Percentiles rank a stretch among this genome's conserved stretches.
These are phyloP conservation scores for Drosophila ustulata DNA, from an alignment of 2,888 invertebrate species.

Conservation along the genomic window DNA sequence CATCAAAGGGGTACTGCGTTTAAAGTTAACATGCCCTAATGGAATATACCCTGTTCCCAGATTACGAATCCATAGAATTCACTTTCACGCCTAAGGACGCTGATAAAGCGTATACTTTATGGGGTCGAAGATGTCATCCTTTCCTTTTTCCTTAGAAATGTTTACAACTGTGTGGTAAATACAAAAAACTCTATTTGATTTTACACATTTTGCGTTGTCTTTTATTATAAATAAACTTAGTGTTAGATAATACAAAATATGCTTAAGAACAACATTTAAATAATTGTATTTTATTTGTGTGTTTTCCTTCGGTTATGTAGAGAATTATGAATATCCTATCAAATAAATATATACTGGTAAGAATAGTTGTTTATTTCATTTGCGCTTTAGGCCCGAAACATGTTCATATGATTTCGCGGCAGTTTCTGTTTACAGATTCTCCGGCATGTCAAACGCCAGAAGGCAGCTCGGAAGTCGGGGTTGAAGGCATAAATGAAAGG, in stretches of 20 bases:
- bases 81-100: neutral
- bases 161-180: neutral
- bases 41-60: neutral
- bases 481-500: slow-evolving; percentile 96
- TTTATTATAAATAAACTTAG: slow-evolving; percentile 25
- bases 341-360: slow-evolving; percentile 22
- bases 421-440: slow-evolving; percentile 82
- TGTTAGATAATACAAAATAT: slow-evolving; percentile 24
- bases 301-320: slow-evolving; percentile 12
- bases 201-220: slow-evolving; percentile 19
- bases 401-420: slow-evolving; percentile 76
- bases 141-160: neutral
- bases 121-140: neutral
- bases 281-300: slow-evolving; percentile 16
- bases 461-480: slow-evolving; percentile 93
- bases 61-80: neutral
- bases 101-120: slow-evolving; percentile 1
- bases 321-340: slow-evolving; percentile 17
- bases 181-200: neutral
- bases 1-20: slow-evolving; percentile 1
- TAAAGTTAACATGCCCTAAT: neutral
- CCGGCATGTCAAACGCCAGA: slow-evolving; percentile 91
- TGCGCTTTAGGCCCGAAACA: slow-evolving; percentile 78
- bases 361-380: slow-evolving; percentile 2
- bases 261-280: slow-evolving; percentile 38